A percentile compares a stretch with the other conserved stretches of the same genome.
phyloP scores from a whole-genome alignment of 2,113 vertebrate genomes.

The Dasyornis broadbenti region DNA sequence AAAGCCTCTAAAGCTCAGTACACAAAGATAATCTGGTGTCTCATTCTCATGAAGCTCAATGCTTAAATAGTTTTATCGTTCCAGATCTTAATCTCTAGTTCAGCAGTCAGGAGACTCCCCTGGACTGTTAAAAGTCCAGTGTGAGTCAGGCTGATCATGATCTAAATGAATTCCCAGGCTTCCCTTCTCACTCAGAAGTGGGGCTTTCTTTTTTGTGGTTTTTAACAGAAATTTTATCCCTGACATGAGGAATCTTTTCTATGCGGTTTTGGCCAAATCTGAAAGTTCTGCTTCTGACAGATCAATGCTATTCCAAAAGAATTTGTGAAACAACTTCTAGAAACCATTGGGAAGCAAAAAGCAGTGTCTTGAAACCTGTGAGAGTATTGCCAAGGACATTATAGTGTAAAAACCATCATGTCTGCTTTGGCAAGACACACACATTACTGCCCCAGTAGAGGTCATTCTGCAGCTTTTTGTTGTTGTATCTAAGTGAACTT shows the following conservation, averaged over 20 bases:
- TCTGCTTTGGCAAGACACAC: neutral
- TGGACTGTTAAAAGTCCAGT: neutral
- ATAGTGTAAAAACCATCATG: neutral
- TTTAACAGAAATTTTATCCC: slow-evolving; percentile 36
- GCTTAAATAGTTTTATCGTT: neutral
- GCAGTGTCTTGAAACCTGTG: neutral
- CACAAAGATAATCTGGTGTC: neutral
- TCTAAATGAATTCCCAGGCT: slow-evolving; percentile 35
- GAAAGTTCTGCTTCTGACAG: slow-evolving; percentile 12
- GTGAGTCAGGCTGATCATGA: neutral
- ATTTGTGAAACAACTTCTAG: slow-evolving; percentile 36
- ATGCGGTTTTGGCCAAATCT: neutral
- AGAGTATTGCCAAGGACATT: neutral
- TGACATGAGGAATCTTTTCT: slow-evolving; percentile 3
- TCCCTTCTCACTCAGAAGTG: neutral
- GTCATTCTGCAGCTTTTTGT: neutral
- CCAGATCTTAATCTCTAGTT: neutral
- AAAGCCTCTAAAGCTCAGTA: neutral
- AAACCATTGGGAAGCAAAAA: neutral
- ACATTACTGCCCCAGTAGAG: neutral
- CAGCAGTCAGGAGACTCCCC: neutral
- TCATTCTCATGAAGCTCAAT: neutral
- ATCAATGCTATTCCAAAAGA: neutral
- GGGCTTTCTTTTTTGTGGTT: slow-evolving; percentile 15
- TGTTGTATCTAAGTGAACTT: slow-evolving; percentile 12